Conservation (phyloP, 2,113 vertebrate species). For the Motacilla tschutschensis region DNA sequence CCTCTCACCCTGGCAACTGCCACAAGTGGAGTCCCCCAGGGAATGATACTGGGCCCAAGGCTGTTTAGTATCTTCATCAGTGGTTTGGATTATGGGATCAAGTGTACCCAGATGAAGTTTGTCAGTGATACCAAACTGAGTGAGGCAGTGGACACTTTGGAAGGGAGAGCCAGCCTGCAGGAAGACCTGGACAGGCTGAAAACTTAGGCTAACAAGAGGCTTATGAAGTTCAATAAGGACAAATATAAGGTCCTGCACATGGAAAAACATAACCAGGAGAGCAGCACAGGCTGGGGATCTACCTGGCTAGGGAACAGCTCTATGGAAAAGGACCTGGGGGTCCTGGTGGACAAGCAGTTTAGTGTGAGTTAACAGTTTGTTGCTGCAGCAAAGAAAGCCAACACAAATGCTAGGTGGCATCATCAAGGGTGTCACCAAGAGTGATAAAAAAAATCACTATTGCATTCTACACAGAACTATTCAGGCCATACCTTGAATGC, state of each 20-base stretch:
- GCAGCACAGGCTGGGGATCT: background rate
- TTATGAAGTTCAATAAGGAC: background rate
- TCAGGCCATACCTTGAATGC: background rate
- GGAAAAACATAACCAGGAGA: background rate
- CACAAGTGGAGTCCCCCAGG: background rate
- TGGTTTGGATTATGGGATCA: background rate
- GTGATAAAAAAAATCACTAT: background rate
- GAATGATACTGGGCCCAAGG: fast-evolving
- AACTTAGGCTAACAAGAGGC: background rate
- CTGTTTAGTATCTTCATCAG: background rate
- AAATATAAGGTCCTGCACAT: background rate
- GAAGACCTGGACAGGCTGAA: background rate
- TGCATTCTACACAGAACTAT: background rate
- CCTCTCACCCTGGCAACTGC: background rate
- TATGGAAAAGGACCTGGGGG: background rate
- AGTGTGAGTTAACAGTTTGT: background rate
- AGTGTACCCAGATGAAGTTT: background rate
- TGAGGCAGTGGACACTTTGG: background rate
- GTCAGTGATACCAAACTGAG: background rate
- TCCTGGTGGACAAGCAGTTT: background rate
- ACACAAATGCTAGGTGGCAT: background rate
- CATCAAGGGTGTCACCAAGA: background rate
- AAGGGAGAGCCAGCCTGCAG: background rate
- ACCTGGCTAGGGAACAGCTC: background rate
- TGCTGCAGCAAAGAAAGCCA: background rate